Percentiles rank a stretch among this genome's conserved stretches.
phyloP scores from a whole-genome alignment of 2,888 invertebrate genomes.

The Acleris laterana region DNA sequence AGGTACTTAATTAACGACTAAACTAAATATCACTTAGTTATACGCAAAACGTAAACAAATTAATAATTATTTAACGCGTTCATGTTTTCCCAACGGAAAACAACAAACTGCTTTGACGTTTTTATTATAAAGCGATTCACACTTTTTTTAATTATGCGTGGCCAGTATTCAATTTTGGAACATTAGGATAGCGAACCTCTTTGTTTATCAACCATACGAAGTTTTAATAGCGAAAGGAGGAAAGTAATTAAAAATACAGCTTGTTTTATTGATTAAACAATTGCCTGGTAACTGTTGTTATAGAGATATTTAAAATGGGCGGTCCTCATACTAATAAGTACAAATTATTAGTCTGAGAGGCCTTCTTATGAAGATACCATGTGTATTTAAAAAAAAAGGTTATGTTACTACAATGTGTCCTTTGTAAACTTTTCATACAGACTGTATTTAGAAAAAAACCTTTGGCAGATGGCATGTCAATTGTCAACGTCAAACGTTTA shows the following conservation, averaged over 20 bases:
- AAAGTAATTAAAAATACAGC: too few relatives aligned
- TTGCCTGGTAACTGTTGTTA: too few relatives aligned
- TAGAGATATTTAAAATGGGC: too few relatives aligned
- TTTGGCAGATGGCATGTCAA: conserved; percentile 4
- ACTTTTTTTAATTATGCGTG: not conserved
- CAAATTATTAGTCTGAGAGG: too few relatives aligned
- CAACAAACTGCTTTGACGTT: conserved; percentile 39
- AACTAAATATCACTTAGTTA: conserved; percentile 30
- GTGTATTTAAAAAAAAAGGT: too few relatives aligned
- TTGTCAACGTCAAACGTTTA: not conserved
- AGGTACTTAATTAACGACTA: conserved; percentile 41
- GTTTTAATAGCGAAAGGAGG: too few relatives aligned
- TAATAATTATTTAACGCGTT: conserved; percentile 19
- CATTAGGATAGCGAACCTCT: too few relatives aligned
- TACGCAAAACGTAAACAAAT: conserved; percentile 11
- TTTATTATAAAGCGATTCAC: not conserved
- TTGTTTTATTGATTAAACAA: too few relatives aligned
- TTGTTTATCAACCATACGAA: too few relatives aligned
- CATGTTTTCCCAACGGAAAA: conserved; percentile 47
- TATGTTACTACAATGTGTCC: too few relatives aligned
- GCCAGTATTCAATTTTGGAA: not conserved
- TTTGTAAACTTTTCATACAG: not conserved
- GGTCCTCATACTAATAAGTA: too few relatives aligned
- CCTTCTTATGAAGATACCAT: too few relatives aligned
- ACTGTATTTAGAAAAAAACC: conserved; percentile 3